Percentiles rank a stretch among this genome's conserved stretches.
Evolutionary conservation across 1,140 invertebrate genomes (phyloP).

Genomic region (Marisa cornuarietis): DNA sequence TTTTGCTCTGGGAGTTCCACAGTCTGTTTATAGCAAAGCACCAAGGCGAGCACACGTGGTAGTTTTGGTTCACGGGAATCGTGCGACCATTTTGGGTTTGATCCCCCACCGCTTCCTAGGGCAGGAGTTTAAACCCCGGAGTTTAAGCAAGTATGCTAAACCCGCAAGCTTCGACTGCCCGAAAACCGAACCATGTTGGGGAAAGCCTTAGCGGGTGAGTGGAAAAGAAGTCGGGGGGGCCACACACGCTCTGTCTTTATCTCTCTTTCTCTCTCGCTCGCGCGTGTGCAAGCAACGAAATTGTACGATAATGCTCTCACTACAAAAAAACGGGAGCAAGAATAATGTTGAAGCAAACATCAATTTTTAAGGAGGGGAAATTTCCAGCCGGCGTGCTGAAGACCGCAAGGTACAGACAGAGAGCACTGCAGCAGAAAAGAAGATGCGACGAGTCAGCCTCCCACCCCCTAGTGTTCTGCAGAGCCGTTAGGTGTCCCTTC

Average conservation of each 20-base stretch:
- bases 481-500: background rate
- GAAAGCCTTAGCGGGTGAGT: background rate
- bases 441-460: background rate
- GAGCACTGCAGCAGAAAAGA: background rate
- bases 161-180: background rate
- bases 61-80: no score
- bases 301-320: background rate
- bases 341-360: no score
- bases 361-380: no score
- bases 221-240: background rate
- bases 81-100: no score
- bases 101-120: no score
- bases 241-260: background rate
- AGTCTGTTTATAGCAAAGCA: no score
- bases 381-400: no score
- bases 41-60: no score
- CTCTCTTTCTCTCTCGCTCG: background rate
- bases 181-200: background rate
- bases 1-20: no score
- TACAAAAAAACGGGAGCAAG: background rate
- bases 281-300: background rate
- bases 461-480: background rate
- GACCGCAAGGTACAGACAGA: no score
- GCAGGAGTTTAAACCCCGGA: no score
- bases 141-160: background rate